Evolutionary conservation across 1,140 invertebrate species (phyloP), one percentile per base, ranked within the genome.

Genomic region (Rhyacophila brunnea): DNA sequence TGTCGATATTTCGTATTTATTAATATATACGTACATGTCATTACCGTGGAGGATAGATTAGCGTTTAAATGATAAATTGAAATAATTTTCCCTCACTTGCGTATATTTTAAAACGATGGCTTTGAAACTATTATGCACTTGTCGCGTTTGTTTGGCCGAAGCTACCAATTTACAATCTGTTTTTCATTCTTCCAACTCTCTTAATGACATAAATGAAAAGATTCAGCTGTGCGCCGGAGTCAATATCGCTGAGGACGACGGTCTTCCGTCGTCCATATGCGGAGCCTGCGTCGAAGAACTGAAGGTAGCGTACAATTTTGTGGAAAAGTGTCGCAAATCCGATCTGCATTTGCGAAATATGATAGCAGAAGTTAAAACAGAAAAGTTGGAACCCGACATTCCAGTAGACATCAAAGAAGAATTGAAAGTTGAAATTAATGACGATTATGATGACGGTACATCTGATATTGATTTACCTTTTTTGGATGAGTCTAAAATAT

Each of bases 341-440:
- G 14, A 51, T 15, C 7, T 6, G 10, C 14, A 44, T 20, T 44
- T 58, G 32, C 15, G 23, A 34, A 58, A 35, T 14, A 23, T 13
- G 9, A 13, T 36, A 2, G 23, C 10, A 6, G 23, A 13, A 6
- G 3, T 32, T 7, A 36, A 34, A 13, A 49, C 5, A 15, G 17
- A 45, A 18, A 45, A 45, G 6, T 19, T 2, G 4, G 10, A 17
- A 19, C 11, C 13, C 5, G 15, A 13, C 3, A 23, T 43, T 14
- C 10, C 20, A 6, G 14, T 28, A 13, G 40, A 49, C 6, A n/a
- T 58, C 2, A 50, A 51, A 58, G 14, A 44, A 10, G 56, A 58
- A 20, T 44, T 58, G 15, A 58, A 58, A 45, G 56, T 51, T 35
- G 56, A 58, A 35, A 44, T 14, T 7, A 23, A 58, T 14, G 28